A percentile compares a stretch with the other conserved stretches of the same genome.
These are phyloP conservation scores for Regulus satrapa DNA, from an alignment of 2,113 vertebrate species.

Conservation along the genomic window DNA sequence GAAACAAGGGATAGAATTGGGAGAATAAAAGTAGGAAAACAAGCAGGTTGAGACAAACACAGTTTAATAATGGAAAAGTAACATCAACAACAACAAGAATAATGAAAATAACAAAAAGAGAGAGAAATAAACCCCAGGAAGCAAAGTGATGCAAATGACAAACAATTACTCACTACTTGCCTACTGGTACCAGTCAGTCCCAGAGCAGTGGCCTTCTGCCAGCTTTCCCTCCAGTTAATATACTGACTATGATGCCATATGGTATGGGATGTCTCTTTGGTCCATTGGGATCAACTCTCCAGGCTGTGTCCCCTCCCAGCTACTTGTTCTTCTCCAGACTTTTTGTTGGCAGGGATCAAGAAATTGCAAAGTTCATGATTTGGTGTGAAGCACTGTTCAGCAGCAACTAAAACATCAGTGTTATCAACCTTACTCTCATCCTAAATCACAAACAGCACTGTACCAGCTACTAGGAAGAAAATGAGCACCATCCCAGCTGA, in stretches of 20 bases:
- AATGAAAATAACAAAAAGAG: neutral
- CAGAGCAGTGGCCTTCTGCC: neutral
- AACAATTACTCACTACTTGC: neutral
- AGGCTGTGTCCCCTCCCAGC: neutral
- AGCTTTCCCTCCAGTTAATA: neutral
- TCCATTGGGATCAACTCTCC: neutral
- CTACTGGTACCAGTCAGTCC: neutral
- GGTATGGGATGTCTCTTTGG: neutral
- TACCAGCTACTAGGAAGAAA: neutral
- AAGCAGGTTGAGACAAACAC: neutral
- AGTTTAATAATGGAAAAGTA: neutral
- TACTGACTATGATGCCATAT: neutral
- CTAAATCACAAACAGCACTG: neutral
- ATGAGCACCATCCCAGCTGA: neutral
- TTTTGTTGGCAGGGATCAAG: neutral
- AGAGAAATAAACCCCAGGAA: neutral
- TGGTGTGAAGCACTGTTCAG: neutral
- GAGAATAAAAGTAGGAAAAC: neutral
- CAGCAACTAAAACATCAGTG: neutral
- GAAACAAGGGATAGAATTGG: neutral
- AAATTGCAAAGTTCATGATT: neutral
- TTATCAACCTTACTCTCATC: neutral
- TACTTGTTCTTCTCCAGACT: neutral
- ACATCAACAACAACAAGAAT: neutral
- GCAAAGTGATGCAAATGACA: neutral